Conservation (phyloP, 2,113 vertebrate genomes). For the Pituophis catenifer region DNA sequence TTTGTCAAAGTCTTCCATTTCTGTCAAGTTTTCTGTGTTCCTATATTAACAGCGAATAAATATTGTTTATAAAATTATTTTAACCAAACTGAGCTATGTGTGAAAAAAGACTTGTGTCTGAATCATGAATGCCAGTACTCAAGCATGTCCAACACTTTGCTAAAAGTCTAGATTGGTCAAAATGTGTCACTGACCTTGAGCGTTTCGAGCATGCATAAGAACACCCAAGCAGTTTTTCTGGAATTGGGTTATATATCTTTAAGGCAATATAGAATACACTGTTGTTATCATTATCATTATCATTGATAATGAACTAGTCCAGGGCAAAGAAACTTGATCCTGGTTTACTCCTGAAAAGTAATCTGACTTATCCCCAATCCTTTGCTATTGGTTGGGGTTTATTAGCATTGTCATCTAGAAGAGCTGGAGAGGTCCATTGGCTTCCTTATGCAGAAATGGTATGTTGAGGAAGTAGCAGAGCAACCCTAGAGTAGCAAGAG, state of each 20-base stretch:
- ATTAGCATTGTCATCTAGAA: background rate
- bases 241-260: background rate
- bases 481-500: no score
- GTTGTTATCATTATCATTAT: background rate
- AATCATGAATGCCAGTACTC: background rate
- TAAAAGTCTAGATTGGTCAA: background rate
- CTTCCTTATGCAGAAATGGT: background rate
- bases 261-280: background rate
- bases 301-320: background rate
- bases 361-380: background rate
- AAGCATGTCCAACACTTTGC: background rate
- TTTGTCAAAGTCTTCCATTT: conserved; percentile 61
- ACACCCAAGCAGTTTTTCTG: background rate
- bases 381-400: background rate
- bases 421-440: background rate
- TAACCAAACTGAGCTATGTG: conserved; percentile 44
- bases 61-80: conserved; percentile 41
- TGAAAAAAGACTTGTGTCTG: background rate
- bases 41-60: conserved; percentile 57
- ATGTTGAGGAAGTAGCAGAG: no score
- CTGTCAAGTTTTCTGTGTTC: conserved; percentile 63
- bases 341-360: background rate
- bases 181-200: background rate
- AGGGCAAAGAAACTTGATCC: background rate
- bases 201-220: background rate